Base-by-base conservation (phyloP, 2,888 invertebrate genomes). In the Noctua janthina region DNA sequence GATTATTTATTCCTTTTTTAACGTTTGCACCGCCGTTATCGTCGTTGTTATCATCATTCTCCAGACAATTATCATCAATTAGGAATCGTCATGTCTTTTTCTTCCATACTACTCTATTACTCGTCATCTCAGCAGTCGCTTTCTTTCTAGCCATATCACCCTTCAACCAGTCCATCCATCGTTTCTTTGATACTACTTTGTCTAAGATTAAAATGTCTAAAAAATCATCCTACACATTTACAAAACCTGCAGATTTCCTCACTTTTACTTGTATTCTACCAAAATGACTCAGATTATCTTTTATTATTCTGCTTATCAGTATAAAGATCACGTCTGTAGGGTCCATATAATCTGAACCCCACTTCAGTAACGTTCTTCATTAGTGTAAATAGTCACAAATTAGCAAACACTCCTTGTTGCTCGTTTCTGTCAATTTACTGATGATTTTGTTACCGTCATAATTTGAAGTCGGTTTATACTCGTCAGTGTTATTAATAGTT, bases 321-420 rank as follows among this genome's bases (percentile, higher is more conserved):
- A 89, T 64, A 49, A 68, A 49, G 46, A 59, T 88, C 89, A 89
- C 89, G 89, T 83, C 35, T 79, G 49, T n/a, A 67, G 87, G 87
- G 87, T 83, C 69, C 78, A 78, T 81, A 72, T 68, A n/a, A 46
- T 17, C 62, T 73, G 46, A 54, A 75, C 66, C 66, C 75, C 62
- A 74, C 82, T 81, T 82, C 39, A 69, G 62, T 78, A 74, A 71
- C 72, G 68, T 78, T 81, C 84, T 82, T 84, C 84, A 84, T 94
- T 93, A 91, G 35, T 66, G 39, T 66, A 66, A 20, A 39, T 39
- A 39, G 66, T 66, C 66, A 10, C 20, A 66, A 66, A 66, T 66
- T 39, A 39, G 20, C 20, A 66, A 66, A 39, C 66, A 39, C 39
- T 39, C 20, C 20, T 39, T 13, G 20, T 20, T 66, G 66, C 66